Base-by-base conservation (phyloP, 2,113 vertebrate genomes). In the Columba livia region DNA sequence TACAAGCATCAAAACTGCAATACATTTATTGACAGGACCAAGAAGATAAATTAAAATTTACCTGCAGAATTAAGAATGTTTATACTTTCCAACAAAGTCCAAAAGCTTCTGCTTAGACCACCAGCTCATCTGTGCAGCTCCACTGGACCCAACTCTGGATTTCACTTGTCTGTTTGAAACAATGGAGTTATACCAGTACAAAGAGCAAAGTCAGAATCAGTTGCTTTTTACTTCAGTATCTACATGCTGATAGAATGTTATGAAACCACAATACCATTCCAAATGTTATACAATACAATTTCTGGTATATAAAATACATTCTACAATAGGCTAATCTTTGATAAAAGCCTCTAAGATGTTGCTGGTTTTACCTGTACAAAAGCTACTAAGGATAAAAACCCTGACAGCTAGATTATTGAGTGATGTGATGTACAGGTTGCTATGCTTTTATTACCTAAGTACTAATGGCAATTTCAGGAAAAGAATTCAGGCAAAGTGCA, bases 261-360 rank as follows among this genome's bases (percentile, higher is more conserved):
- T 80, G 72, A 92, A 96, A 97, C 67, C 85, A 88, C 89, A 94
- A 44, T 10, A 66, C 42, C n/a, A 34, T 56, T 90, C 66, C 44
- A 74, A 79, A 92, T 58, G 23, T 50, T 82, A 79, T 47, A 70
- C n/a, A 89, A 40, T 29, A 77, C 21, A 73, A 50, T 91, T 74
- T 70, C 56, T 3, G 3, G 72, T 90, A 71, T 18, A 74, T 24
- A 32, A 71, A 86, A 77, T 77, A 84, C 1, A 4, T 56, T 90
- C 72, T 85, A 54, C 74, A 93, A 54, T 67, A 86, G 64, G 57
- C 15, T 93, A 88, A 91, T 88, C 14, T 25, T 42, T 86, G 69
- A 89, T 93, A 95, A 94, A 95, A 97, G 78, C 79, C 81, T 93
- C 65, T 77, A 71, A 81, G 82, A 73, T 80, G 54, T 36, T 93